Evolutionary conservation across 2,888 invertebrate species (phyloP).

Genomic region (Sphaerophoria taeniata): DNA sequence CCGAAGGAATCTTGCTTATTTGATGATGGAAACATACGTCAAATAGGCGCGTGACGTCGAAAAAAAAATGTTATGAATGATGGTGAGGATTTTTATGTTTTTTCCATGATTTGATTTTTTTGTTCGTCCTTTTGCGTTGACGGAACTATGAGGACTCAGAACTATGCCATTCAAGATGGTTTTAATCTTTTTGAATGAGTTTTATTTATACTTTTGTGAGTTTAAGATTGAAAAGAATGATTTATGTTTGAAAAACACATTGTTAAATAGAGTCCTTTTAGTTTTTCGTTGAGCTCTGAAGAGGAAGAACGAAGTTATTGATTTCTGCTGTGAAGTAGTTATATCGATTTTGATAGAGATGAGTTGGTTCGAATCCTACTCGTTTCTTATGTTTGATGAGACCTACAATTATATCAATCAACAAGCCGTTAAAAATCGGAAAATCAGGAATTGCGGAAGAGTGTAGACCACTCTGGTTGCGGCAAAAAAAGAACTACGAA

Average conservation of each 20-base stretch:
- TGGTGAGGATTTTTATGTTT: neutral
- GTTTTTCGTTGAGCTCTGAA: too few relatives aligned
- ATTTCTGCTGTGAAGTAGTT: too few relatives aligned
- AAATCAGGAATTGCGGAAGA: too few relatives aligned
- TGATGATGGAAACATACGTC: constrained; percentile 21
- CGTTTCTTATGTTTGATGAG: too few relatives aligned
- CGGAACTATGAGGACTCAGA: neutral
- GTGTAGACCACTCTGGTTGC: too few relatives aligned
- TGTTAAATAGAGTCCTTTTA: too few relatives aligned
- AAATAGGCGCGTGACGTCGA: constrained; percentile 22
- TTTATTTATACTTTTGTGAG: neutral
- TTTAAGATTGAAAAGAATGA: neutral
- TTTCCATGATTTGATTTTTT: neutral
- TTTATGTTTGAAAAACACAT: neutral
- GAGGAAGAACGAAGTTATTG: too few relatives aligned
- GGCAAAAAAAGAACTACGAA: too few relatives aligned
- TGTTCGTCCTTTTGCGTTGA: constrained; percentile 9
- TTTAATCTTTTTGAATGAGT: constrained; percentile 23
- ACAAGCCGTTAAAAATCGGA: too few relatives aligned
- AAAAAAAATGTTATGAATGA: constrained; percentile 12
- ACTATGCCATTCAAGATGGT: constrained; percentile 9
- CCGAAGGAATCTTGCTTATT: neutral
- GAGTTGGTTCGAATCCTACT: too few relatives aligned
- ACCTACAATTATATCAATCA: too few relatives aligned
- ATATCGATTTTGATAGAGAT: too few relatives aligned